Evolutionary conservation across 2,888 invertebrate genomes (phyloP), one percentile per base, ranked within the genome.

Genomic region (Diarsia mendica): DNA sequence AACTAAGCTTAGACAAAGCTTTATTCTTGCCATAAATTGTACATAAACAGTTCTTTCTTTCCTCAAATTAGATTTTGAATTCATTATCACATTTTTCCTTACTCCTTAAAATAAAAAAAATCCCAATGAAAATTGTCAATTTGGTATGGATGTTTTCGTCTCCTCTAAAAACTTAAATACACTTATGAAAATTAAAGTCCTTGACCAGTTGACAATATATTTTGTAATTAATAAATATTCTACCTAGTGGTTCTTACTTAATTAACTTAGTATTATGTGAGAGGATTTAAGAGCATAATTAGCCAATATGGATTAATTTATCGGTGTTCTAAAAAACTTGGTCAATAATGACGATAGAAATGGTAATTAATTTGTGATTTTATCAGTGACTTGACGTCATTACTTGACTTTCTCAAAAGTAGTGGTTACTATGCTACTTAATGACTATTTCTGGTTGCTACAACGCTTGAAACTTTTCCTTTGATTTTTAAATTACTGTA

Each of bases 201-300:
- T 72, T 85, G 60, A 85, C 60, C 72, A 71, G 13, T 67, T 67
- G 46, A 70, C 23, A 70, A 76, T 49, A 75, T 23, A 44, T 39
- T 64, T 67, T 71, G 53, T 67, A 72, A 76, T 65, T 67, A 85
- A 83, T 83, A 83, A 85, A 83, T 83, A 83, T 77, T 71, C 64
- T 72, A 67, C 11, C 68, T 77, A 77, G 20, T 60, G 18, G 58
- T 74, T 58, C 66, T 69, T 74, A 82, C 66, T 69, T 74, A 85
- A 74, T 46, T 53, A 55, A 71, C 18, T 49, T 65, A 49, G 66
- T 23, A 68, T 51, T 28, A 67, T 49, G 68, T 67, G 55, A 84
- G 68, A 70, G 39, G 63, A 28, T 13, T 65, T 67, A 18, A 28
- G 10, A 33, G 4, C 60, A 60, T 15, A 66, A 51, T 71, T 51